Evolutionary conservation across 2,113 vertebrate species (phyloP), one percentile per base, ranked within the genome.

Genomic region (Chloebia gouldiae): DNA sequence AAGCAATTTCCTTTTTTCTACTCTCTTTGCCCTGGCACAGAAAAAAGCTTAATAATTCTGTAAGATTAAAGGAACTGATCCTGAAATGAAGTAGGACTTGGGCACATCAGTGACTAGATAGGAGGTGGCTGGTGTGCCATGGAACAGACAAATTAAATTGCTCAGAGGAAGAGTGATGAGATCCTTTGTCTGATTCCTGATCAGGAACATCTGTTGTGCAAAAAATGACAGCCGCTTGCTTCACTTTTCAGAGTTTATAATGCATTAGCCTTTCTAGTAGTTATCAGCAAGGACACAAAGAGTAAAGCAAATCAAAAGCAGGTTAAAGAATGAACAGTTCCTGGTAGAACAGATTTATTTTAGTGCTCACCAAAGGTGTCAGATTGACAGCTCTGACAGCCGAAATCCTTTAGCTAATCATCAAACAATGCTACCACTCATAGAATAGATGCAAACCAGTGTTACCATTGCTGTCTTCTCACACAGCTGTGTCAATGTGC

Each of bases 151-250:
- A 95, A 96, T 94, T 86, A 85, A 83, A 93, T 75, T 73, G 72
- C 76, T 83, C 56, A 68, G 64, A 91, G 68, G 68, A 96, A 88
- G 81, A 94, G 42, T 5, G 51, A 93, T 73, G 72, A 88, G 85
- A 90, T 95, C 82, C 39, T 95, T 93, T 95, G 89, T 92, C 73
- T 85, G 87, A 94, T 92, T 92, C 79, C 76, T 75, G 81, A 94
- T 95, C 94, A 95, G 79, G 66, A 96, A 86, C 93, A 97, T 95
- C 94, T 95, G 93, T 86, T 92, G 88, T 86, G 82, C 75, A 94
- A 94, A 92, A 93, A 96, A 87, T 68, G 71, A 87, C 90, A 96
- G 76, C 25, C 6, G 0, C 63, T 90, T 83, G 44, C 88, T 92
- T 93, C 60, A n/a, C 75, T 90, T 86, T 61, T 50, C 87, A 44